Conservation (phyloP, 2,113 vertebrate species). For the Microtus oregoni region DNA sequence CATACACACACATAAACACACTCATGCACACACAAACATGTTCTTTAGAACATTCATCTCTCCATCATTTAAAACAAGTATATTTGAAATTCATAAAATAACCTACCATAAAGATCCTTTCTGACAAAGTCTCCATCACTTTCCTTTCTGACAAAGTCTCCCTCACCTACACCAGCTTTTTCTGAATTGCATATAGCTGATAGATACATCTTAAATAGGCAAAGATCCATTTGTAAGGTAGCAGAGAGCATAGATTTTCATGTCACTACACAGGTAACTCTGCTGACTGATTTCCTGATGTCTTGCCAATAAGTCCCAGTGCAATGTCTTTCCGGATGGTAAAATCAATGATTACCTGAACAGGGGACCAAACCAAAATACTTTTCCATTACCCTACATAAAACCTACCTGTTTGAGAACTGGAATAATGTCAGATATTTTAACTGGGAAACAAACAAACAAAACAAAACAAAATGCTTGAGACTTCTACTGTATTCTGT, state of each 20-base stretch:
- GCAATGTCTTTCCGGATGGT: too few species aligned
- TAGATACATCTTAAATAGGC: neutral
- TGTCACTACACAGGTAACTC: neutral
- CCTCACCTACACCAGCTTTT: neutral
- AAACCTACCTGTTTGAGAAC: neutral
- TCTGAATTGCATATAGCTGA: neutral
- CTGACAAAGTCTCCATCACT: neutral
- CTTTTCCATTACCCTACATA: neutral
- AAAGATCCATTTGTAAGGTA: neutral
- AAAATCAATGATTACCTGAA: neutral
- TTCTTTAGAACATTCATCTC: neutral
- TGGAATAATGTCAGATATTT: neutral
- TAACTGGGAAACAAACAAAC: constrained; percentile 1
- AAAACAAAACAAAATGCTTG: neutral
- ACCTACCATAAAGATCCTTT: neutral
- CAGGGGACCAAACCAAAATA: neutral
- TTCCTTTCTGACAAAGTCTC: neutral
- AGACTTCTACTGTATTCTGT: neutral
- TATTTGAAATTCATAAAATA: neutral
- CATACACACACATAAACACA: neutral
- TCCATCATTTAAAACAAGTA: neutral
- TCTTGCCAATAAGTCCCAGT: neutral
- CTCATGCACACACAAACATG: neutral
- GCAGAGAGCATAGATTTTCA: neutral
- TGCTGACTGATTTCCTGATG: neutral